Percentiles rank a stretch among this genome's conserved stretches.
phyloP scores from a whole-genome alignment of 1,140 invertebrate genomes.

The Lethrus apterus region DNA sequence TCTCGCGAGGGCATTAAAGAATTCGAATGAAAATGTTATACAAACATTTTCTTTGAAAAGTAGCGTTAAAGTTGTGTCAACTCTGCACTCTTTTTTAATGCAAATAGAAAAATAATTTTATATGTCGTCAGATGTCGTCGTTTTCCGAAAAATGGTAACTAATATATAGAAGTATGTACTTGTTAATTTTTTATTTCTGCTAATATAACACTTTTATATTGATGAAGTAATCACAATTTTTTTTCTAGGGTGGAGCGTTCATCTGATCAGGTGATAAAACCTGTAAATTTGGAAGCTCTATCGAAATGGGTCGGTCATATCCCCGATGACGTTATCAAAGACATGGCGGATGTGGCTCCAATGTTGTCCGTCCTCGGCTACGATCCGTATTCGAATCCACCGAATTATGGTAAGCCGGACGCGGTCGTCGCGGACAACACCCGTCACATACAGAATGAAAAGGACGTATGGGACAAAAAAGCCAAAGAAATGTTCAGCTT shows the following conservation, averaged over 20 bases:
- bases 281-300: slow-evolving; percentile 92
- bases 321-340: slow-evolving; percentile 80
- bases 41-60: too few species aligned
- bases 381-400: slow-evolving; percentile 89
- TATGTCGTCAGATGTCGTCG: too few species aligned
- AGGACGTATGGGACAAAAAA: slow-evolving; percentile 48
- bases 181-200: too few species aligned
- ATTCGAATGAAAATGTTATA: too few species aligned
- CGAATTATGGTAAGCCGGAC: slow-evolving; percentile 85
- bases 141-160: too few species aligned
- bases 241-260: slow-evolving; percentile 86
- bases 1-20: too few species aligned
- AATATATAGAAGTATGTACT: too few species aligned
- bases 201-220: too few species aligned
- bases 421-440: slow-evolving; percentile 78
- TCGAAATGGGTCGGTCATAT: slow-evolving; percentile 94
- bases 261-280: slow-evolving; percentile 97
- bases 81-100: too few species aligned
- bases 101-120: too few species aligned
- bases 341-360: slow-evolving; percentile 87
- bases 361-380: slow-evolving; percentile 89
- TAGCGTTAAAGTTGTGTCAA: too few species aligned
- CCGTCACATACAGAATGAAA: slow-evolving; percentile 46
- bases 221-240: slow-evolving; percentile 22
- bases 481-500: slow-evolving; percentile 44